These are phyloP conservation scores for Apodemia mormo DNA, from an alignment of 2,888 invertebrate genomes.

Conservation along the genomic window DNA sequence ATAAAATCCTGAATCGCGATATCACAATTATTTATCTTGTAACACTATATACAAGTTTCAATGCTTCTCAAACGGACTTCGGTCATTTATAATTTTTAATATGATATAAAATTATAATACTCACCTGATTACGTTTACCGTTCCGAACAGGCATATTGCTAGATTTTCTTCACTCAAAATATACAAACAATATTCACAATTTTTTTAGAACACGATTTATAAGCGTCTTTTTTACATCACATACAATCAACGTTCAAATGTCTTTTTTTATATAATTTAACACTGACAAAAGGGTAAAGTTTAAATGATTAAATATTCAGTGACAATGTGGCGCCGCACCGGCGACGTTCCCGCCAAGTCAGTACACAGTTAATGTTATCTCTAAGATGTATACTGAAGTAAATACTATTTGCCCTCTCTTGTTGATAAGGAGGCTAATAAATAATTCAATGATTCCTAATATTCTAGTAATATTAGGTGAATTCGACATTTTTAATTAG, in stretches of 20 bases:
- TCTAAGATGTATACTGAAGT: slow-evolving; percentile 41
- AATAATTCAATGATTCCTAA: slow-evolving; percentile 18
- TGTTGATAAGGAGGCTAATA: slow-evolving; percentile 30
- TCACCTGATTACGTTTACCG: slow-evolving; percentile 25
- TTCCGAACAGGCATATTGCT: slow-evolving; percentile 24
- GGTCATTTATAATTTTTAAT: too few species aligned
- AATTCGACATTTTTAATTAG: neutral
- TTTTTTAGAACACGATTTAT: neutral
- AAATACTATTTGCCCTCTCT: slow-evolving; percentile 44
- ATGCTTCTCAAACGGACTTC: too few species aligned
- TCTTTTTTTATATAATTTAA: neutral
- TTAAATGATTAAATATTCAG: slow-evolving; percentile 5
- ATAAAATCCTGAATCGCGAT: too few species aligned
- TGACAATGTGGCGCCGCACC: slow-evolving; percentile 16
- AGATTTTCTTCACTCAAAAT: neutral
- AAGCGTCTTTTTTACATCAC: too few species aligned
- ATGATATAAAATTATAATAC: neutral
- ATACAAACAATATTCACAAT: neutral
- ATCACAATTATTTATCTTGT: too few species aligned
- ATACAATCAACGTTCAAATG: neutral
- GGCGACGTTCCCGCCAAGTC: slow-evolving; percentile 25
- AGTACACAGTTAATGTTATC: slow-evolving; percentile 50
- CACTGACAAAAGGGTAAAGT: slow-evolving; percentile 1
- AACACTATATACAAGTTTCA: too few species aligned
- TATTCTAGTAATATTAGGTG: neutral